Percentiles rank a stretch among this genome's conserved stretches.
phyloP scores from a whole-genome alignment of 2,797 vertebrate genomes.

The Heteromormyrus szaboi region DNA sequence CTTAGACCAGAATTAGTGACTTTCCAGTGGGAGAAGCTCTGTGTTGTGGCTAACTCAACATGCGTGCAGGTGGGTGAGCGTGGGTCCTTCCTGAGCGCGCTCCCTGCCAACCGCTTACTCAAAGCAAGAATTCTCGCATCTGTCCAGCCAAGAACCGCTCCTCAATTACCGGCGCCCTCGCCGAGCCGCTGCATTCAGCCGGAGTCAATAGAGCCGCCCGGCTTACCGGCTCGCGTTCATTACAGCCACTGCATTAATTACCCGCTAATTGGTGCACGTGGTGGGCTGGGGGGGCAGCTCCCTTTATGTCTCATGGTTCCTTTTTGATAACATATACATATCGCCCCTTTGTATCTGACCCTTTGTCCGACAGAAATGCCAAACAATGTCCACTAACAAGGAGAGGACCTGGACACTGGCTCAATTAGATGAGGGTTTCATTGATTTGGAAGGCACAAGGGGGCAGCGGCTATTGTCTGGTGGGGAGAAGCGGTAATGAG shows the following conservation, averaged over 20 bases:
- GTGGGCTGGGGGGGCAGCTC: slow-evolving; percentile 38
- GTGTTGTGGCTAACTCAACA: not conserved
- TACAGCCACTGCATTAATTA: slow-evolving; percentile 81
- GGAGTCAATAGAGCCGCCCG: slow-evolving; percentile 68
- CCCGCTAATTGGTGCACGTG: slow-evolving; percentile 73
- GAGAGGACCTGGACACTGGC: slow-evolving; percentile 64
- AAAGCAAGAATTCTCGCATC: slow-evolving; percentile 74
- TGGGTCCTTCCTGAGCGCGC: slow-evolving; percentile 47
- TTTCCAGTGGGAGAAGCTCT: not conserved
- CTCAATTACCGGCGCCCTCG: slow-evolving; percentile 74
- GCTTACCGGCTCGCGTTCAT: slow-evolving; percentile 66
- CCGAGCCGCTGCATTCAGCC: slow-evolving; percentile 59
- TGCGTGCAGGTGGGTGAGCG: not conserved
- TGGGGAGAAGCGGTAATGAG: slow-evolving; percentile 74
- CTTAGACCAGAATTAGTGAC: not conserved
- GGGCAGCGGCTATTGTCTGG: slow-evolving; percentile 52
- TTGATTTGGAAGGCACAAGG: slow-evolving; percentile 49
- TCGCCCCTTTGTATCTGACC: slow-evolving; percentile 28
- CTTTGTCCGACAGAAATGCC: slow-evolving; percentile 54
- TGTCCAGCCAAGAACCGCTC: slow-evolving; percentile 47
- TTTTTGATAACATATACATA: slow-evolving; percentile 51
- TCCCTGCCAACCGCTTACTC: slow-evolving; percentile 85
- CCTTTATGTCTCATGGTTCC: slow-evolving; percentile 57
- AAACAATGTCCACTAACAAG: slow-evolving; percentile 65
- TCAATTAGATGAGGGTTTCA: slow-evolving; percentile 69